A percentile compares a stretch with the other conserved stretches of the same genome.
These are phyloP conservation scores for Egretta garzetta DNA, from an alignment of 2,113 vertebrate species.

Conservation along the genomic window DNA sequence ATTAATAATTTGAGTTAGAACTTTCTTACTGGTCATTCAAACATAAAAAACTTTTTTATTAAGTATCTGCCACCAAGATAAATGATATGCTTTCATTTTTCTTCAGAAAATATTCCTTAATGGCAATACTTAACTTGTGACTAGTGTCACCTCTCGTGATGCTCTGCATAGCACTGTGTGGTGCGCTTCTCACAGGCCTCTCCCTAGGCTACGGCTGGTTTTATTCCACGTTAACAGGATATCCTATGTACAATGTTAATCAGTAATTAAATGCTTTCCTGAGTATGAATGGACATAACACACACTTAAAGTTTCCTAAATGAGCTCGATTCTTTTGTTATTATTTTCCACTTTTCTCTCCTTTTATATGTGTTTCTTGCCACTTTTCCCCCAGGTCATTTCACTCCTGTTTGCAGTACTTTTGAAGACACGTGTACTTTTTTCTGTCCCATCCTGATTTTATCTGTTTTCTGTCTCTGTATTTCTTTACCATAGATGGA, in stretches of 20 bases:
- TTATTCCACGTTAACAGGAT: neutral
- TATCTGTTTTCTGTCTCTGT: neutral
- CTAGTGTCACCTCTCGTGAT: accelerated
- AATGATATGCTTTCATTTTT: neutral
- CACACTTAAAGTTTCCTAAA: neutral
- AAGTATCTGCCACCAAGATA: neutral
- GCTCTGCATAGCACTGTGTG: accelerated
- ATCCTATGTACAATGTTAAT: accelerated
- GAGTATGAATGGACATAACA: neutral
- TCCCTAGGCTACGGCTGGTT: neutral
- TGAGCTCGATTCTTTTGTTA: neutral
- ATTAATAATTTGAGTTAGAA: accelerated
- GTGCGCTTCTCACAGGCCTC: neutral
- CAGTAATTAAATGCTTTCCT: neutral
- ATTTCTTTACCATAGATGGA: neutral
- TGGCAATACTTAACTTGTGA: neutral
- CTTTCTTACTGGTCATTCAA: neutral
- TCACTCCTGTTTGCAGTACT: neutral
- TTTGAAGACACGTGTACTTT: neutral
- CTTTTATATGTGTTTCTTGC: neutral
- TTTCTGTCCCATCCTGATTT: neutral
- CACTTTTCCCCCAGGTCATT: neutral
- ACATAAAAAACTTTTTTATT: no score
- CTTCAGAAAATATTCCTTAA: neutral
- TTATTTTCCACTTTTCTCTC: neutral